Base-by-base conservation (phyloP, 1,140 invertebrate genomes). In the Brachionus plicatilis region DNA sequence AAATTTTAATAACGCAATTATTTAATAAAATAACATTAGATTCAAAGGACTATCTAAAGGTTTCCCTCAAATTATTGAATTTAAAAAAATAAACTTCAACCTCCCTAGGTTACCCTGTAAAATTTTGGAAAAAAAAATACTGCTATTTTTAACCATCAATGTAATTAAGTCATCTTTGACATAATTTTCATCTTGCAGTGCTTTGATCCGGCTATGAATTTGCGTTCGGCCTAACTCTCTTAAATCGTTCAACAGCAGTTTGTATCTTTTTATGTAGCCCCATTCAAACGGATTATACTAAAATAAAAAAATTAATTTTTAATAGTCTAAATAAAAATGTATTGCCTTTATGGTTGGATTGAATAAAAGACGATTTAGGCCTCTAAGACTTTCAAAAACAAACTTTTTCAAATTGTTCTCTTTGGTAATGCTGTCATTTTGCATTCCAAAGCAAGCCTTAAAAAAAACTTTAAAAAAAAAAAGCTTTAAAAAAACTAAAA, bases 201-300 rank as follows among this genome's bases (percentile, higher is more conserved):
- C 45, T 80, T 65, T 53, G 5, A 80, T 37, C 33, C 76, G 43
- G 11, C 20, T 33, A 12, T 29, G 11, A 27, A 80, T 65, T 24
- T 80, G 47, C 11, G 27, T 41, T 33, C 41, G 29, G 5, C 76
- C 76, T 24, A 80, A 43, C 1, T 20, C 17, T 80, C 76, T 80
- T 12, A 80, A 41, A 11, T 80, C 33, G 9, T 53, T 43, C n/a
- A 80, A 20, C 0, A 80, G 9, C 8, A 17, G 8, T 12, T 80
- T 80, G 24, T 80, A 80, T 17, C 41, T 29, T 12, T 24, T 12
- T 27, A 80, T 56, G 29, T 33, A 53, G 20, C 20, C 20, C 76
- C 76, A 80, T 80, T 80, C 76, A 80, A 56, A 60, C 29, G 76
- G 76, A 53, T 56, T 80, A 20, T 80, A 80, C 76, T 80, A 37